Base-by-base conservation (phyloP, 53 echinoderm and acorn worm species). In the Holothuria scabra region DNA sequence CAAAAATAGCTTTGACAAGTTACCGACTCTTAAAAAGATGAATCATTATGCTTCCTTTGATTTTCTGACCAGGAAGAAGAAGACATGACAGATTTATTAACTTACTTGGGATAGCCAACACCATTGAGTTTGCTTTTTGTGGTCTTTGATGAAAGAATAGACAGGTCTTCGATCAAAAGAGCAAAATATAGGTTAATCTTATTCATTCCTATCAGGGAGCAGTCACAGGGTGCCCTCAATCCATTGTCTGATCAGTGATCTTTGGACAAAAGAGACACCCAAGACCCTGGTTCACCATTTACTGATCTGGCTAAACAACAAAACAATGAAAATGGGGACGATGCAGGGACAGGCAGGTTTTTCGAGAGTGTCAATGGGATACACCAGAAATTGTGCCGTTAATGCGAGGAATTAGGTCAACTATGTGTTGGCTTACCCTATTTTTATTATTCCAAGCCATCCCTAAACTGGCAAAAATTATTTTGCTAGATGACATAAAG, bases 381-480 rank as follows among this genome's bases (percentile, higher is more conserved):
- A 28, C 67, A 32, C 31, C 34, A 34, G 48, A 41, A 72, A 72
- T 72, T 72, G 46, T 72, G 25, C 72, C 21, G 72, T 24, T 72
- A 37, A 65, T 65, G 28, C 23, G 24, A 72, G 72, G 72, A 72
- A 72, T 41, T 72, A 72, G 72, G 72, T 72, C 72, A 72, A 72
- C 46, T 46, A 72, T 72, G 72, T 72, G 72, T 72, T 72, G 72
- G 72, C 72, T 72, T 72, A 72, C 72, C 72, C 72, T 46, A 46
- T 72, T 72, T 72, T 72, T 49, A 44, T 72, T 72, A 44, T 46
- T 25, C 25, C 48, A 72, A 72, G 72, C 72, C 72, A 48, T 49
- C 72, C 46, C 48, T 72, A 72, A 72, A 72, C 72, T 72, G 72
- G 46, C 72, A 72, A 72, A 72, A 72, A 72, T 72, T 72, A 72